Base-by-base conservation (phyloP, 2,113 vertebrate species). In the Noturus placidus region DNA sequence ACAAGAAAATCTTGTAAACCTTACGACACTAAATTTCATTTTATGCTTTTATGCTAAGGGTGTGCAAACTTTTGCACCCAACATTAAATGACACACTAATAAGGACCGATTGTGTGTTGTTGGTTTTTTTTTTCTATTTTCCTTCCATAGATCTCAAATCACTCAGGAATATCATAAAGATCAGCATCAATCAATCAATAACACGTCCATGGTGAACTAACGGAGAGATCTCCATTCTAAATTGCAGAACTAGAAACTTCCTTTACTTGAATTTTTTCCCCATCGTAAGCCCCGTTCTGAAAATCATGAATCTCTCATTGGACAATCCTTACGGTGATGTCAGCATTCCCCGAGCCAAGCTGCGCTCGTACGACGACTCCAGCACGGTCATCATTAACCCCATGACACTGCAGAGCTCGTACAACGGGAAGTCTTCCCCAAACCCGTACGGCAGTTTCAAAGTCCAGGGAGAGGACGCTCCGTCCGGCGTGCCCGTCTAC, bases 311-410 rank as follows among this genome's bases (percentile, higher is more conserved):
- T 0, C 20, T 92, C 84, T 91, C 90, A 0, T 63, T 96, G 46
- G 91, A 96, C 92, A 97, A 97, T 87, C 96, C 95, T 0, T 97
- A 97, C 0, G 91, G 95, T 77, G 94, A 93, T 0, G 88, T 97
- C 85, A 94, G 88, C 92, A 95, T 97, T 88, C 95, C 96, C 0
- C 93, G 94, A 19, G 95, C 95, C 0, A 96, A 96, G 81, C 94
- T 97, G 91, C 95, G 88, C 81, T 89, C 35, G 19, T 1, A 65
- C 9, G 82, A 77, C 0, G 91, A 92, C 4, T 83, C 86, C 0
- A 93, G 93, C 88, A 91, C 89, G 0, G 0, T 96, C 81, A 93
- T 96, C 0, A 38, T 90, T 83, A 96, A 95, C 89, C 94, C 95
- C 0, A 87, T 91, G 88, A 80, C 88, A 1, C 78, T 88, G 70